phyloP scores from a whole-genome alignment of 2,888 invertebrate genomes.

The Eupithecia dodoneata region DNA sequence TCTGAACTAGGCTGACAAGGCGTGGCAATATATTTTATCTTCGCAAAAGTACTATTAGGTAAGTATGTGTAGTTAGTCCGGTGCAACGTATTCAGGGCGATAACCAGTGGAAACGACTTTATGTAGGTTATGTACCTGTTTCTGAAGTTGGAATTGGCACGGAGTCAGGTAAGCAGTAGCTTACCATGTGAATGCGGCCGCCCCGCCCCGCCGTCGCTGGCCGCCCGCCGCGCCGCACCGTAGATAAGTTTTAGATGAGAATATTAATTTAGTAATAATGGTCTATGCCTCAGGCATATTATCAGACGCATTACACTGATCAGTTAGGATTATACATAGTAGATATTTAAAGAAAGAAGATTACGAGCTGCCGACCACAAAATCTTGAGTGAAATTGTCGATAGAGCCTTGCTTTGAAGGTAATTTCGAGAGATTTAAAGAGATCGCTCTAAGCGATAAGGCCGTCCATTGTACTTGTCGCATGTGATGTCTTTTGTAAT shows the following conservation, averaged over 20 bases:
- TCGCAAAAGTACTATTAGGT: background rate
- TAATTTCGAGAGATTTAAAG: background rate
- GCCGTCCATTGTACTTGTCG: too few relatives aligned
- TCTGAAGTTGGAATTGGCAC: background rate
- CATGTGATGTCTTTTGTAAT: too few relatives aligned
- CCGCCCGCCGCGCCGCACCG: background rate
- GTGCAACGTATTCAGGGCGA: background rate
- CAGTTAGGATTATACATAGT: conserved; percentile 68
- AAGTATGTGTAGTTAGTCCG: too few relatives aligned
- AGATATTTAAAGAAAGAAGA: conserved; percentile 22
- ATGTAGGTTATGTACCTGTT: background rate
- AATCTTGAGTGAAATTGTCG: background rate
- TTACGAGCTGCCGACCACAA: conserved; percentile 6
- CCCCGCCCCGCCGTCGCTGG: background rate
- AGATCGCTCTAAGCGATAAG: too few relatives aligned
- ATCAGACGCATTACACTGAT: conserved; percentile 56
- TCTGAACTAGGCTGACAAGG: too few relatives aligned
- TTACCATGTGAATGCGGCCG: background rate
- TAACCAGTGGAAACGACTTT: background rate
- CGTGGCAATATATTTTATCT: too few relatives aligned
- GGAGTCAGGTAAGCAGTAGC: background rate
- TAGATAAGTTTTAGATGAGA: conserved; percentile 34
- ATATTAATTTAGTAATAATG: conserved; percentile 71
- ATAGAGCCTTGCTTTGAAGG: background rate
- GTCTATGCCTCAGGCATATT: conserved; percentile 58